phyloP scores from a whole-genome alignment of 2,113 vertebrate genomes.

The Typhlomys cinereus region DNA sequence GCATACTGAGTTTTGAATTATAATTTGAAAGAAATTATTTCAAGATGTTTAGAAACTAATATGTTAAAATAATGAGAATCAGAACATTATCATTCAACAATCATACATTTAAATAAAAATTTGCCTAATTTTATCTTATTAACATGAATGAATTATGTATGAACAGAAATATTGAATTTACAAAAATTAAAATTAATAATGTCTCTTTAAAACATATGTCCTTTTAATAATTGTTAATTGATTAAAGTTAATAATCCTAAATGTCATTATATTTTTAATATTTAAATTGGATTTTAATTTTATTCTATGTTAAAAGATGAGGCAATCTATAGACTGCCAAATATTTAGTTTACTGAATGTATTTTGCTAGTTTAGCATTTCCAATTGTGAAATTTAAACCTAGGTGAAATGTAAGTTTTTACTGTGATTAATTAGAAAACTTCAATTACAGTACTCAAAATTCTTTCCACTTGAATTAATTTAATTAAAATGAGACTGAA shows the following conservation, averaged over 20 bases:
- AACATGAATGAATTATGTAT: conserved; percentile 69
- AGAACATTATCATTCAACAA: conserved; percentile 51
- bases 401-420: neutral
- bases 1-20: conserved; percentile 36
- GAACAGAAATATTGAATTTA: conserved; percentile 54
- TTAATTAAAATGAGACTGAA: neutral
- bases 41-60: conserved; percentile 60
- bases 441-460: neutral
- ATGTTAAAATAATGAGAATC: conserved; percentile 34
- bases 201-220: conserved; percentile 31
- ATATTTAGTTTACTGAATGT: conserved; percentile 1
- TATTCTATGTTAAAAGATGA: conserved; percentile 21
- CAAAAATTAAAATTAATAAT: conserved; percentile 56
- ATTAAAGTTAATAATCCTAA: conserved; percentile 60
- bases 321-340: neutral
- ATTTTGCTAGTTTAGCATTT: neutral
- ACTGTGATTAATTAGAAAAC: neutral
- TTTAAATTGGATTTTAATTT: conserved; percentile 51
- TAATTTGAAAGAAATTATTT: conserved; percentile 51
- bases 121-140: conserved; percentile 42
- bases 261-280: conserved; percentile 20
- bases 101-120: conserved; percentile 54
- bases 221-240: conserved; percentile 52
- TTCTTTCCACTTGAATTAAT: conserved; percentile 25
- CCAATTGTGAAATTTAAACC: neutral